Evolutionary conservation across 1,140 invertebrate species (phyloP).

Genomic region (Zaprionus tsacasi): DNA sequence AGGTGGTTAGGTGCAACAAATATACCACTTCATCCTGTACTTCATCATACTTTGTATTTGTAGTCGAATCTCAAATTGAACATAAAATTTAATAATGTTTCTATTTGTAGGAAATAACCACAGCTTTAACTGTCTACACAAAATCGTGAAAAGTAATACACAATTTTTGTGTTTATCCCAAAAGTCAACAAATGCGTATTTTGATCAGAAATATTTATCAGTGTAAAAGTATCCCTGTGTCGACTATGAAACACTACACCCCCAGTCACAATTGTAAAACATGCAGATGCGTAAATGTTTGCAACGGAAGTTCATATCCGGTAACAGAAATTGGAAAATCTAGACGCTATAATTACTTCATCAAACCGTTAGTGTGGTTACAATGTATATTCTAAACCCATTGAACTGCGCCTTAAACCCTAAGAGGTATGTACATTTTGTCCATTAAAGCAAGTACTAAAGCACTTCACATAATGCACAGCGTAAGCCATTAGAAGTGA

Average conservation of each 20-base stretch:
- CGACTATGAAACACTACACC: background rate
- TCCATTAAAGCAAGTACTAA: too few relatives aligned
- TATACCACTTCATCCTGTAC: background rate
- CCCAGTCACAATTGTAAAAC: slow-evolving; percentile 1
- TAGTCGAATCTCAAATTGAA: background rate
- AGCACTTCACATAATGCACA: too few relatives aligned
- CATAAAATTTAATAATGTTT: background rate
- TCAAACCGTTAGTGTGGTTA: background rate
- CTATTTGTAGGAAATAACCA: background rate
- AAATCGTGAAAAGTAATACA: background rate
- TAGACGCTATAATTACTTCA: slow-evolving; percentile 15
- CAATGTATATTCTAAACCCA: background rate
- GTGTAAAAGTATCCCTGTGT: slow-evolving; percentile 9
- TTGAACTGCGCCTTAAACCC: background rate
- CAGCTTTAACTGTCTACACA: background rate
- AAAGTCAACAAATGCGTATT: slow-evolving; percentile 40
- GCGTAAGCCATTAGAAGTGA: too few relatives aligned
- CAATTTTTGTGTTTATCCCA: slow-evolving; percentile 25
- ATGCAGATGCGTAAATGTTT: slow-evolving; percentile 40
- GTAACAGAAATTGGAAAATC: slow-evolving; percentile 52
- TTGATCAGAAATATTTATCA: slow-evolving; percentile 50
- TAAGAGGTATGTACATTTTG: too few relatives aligned
- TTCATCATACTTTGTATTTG: background rate
- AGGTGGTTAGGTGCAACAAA: too few relatives aligned
- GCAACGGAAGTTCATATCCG: slow-evolving; percentile 60